Evolutionary conservation across 2,888 invertebrate species (phyloP).

Genomic region (Pseudococcus jackbeardsleyi): DNA sequence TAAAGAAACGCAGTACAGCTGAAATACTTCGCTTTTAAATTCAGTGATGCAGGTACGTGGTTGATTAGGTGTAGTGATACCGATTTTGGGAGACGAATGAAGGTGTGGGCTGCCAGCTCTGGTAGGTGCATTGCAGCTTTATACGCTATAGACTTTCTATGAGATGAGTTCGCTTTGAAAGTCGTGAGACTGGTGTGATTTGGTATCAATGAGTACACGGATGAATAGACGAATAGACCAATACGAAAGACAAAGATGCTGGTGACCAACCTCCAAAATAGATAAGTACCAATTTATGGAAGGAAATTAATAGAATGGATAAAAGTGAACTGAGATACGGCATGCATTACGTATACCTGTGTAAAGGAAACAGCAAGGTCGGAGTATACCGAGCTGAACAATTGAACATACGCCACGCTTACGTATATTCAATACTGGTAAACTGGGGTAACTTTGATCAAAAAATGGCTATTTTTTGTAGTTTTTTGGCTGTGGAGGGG

Average conservation of each 20-base stretch:
- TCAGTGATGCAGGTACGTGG: background rate
- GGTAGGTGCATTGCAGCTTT: background rate
- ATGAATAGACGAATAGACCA: background rate
- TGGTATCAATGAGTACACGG: background rate
- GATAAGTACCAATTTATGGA: background rate
- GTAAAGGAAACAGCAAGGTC: background rate
- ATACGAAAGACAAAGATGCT: background rate
- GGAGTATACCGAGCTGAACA: background rate
- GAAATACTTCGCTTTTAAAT: background rate
- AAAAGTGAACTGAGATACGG: background rate
- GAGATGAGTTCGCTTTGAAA: background rate
- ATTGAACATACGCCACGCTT: background rate
- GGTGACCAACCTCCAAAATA: background rate
- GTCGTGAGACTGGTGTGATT: background rate
- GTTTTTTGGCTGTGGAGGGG: too few species aligned
- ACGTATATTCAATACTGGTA: too few species aligned
- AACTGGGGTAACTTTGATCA: too few species aligned
- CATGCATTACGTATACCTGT: too few species aligned
- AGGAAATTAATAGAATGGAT: constrained; percentile 13
- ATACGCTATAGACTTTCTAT: background rate
- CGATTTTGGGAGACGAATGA: background rate
- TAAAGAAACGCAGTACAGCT: background rate
- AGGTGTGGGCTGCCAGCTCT: constrained; percentile 25
- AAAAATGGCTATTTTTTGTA: too few species aligned
- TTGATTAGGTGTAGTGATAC: background rate